Evolutionary conservation across 2,888 invertebrate species (phyloP), one percentile per base, ranked within the genome.

Genomic region (Plutella xylostella): DNA sequence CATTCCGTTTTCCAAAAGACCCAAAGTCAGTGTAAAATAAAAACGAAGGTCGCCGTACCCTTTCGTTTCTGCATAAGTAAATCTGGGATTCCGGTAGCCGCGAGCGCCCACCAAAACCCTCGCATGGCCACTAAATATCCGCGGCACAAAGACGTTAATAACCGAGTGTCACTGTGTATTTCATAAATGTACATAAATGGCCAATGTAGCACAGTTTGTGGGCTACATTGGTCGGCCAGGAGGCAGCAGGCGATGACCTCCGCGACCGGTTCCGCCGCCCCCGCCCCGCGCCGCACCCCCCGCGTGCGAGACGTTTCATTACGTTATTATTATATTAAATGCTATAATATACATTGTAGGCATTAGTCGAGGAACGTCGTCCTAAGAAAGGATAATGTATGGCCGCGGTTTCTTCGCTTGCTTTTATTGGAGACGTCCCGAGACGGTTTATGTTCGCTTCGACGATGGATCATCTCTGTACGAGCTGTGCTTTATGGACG

Each of bases 271-370:
- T 80, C 71, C 68, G 62, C 63, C 63, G 63, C 58, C 57, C 55
- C 59, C 60, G 59, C 55, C 58, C 60, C 57, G 56, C 55, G 54
- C 55, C 51, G 52, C 54, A 55, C 48, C 54, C 53, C 56, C 55
- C 49, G 20, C 37, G 18, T 28, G 62, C 68, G 70, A 78, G 79
- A 75, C 78, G 76, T 79, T 83, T 83, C 83, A 83, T 83, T 83
- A 83, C 80, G 75, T 79, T 83, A 83, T 83, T 83, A 83, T 83
- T 80, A 82, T 83, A 83, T 82, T 83, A 82, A 83, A 82, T 77
- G 78, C 76, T 82, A 73, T 80, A 79, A 77, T 80, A 76, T 78
- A 80, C 79, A 77, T 76, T 80, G 82, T 79, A 71, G 69, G 77
- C 74, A 79, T 82, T 80, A 79, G 78, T 72, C 69, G 20, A 39